These are phyloP conservation scores for Dasypogon diadema DNA, from an alignment of 2,888 invertebrate species.

Conservation along the genomic window DNA sequence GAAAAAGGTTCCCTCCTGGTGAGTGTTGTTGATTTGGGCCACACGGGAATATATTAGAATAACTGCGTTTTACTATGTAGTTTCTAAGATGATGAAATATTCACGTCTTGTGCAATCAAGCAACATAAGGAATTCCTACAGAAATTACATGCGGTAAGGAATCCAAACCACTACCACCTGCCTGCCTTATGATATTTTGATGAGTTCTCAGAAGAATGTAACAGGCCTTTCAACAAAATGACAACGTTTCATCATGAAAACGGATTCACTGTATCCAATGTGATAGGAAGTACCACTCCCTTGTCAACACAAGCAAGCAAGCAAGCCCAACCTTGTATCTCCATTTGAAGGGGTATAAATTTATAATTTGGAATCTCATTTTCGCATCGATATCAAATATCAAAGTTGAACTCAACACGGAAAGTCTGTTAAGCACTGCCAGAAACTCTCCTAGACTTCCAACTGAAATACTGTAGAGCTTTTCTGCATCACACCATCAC, in stretches of 20 bases:
- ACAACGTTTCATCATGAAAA: background rate
- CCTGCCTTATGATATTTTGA: too few species aligned
- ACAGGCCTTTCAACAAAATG: background rate
- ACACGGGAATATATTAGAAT: too few species aligned
- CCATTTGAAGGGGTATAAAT: background rate
- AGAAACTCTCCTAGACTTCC: background rate
- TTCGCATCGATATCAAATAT: background rate
- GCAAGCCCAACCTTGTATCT: background rate
- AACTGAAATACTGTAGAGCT: background rate
- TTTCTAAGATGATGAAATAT: background rate
- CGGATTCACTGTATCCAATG: background rate
- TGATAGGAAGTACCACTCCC: background rate
- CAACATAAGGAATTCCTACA: too few species aligned
- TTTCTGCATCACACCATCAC: background rate
- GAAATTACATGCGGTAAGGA: too few species aligned
- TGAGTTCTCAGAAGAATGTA: background rate
- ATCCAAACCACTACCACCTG: too few species aligned
- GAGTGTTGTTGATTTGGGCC: background rate
- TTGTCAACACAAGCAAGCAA: background rate
- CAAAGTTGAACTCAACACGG: background rate
- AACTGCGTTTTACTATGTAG: background rate
- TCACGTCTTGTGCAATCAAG: too few species aligned
- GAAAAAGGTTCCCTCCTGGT: background rate
- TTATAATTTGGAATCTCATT: background rate
- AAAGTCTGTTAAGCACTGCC: background rate